phyloP scores from a whole-genome alignment of 2,113 vertebrate species.

The Oceanites oceanicus region DNA sequence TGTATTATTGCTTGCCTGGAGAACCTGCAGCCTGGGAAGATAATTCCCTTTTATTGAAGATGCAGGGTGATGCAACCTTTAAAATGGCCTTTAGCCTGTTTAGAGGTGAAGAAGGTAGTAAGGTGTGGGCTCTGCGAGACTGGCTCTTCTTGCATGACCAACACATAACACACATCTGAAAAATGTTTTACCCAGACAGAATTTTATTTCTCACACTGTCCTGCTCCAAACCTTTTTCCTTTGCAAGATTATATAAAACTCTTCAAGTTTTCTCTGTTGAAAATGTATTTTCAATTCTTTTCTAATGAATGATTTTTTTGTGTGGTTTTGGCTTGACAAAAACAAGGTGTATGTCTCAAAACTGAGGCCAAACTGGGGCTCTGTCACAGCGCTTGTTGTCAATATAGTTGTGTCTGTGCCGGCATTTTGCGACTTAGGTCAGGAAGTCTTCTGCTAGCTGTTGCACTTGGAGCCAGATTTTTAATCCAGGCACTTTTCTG shows the following conservation, averaged over 20 bases:
- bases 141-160: background rate
- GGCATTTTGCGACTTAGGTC: background rate
- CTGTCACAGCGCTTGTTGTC: background rate
- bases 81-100: background rate
- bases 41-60: conserved; percentile 9
- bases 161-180: background rate
- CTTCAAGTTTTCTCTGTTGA: background rate
- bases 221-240: background rate
- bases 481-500: background rate
- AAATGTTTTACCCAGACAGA: background rate
- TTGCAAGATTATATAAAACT: background rate
- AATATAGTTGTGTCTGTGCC: background rate
- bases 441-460: background rate
- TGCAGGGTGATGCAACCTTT: background rate
- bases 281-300: background rate
- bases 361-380: background rate
- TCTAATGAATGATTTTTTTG: background rate
- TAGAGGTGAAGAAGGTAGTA: background rate
- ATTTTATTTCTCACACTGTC: background rate
- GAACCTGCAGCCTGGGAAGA: background rate
- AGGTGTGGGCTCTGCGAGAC: background rate
- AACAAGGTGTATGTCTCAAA: background rate
- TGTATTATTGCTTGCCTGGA: background rate
- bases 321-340: background rate
- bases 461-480: background rate